A percentile compares a stretch with the other conserved stretches of the same genome.
phyloP scores from a whole-genome alignment of 2,797 vertebrate species.

The Phyllotis vaccarum region DNA sequence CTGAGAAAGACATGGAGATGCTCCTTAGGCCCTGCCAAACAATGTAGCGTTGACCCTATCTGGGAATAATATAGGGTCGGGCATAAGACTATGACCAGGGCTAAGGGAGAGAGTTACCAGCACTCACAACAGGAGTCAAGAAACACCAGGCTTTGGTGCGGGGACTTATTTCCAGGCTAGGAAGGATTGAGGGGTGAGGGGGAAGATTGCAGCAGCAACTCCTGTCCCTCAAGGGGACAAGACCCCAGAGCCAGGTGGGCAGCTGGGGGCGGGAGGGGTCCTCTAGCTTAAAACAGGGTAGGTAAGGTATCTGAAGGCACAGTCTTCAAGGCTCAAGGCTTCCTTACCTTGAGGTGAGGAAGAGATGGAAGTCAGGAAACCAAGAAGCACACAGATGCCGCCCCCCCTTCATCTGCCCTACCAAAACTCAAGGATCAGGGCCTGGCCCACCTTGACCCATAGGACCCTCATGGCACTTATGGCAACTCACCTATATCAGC shows the following conservation, averaged over 20 bases:
- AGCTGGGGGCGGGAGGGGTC: not conserved
- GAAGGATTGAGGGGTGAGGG: not conserved
- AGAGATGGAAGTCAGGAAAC: not conserved
- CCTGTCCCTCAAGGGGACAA: not conserved
- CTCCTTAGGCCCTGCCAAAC: not conserved
- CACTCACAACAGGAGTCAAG: not conserved
- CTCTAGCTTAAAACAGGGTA: not conserved
- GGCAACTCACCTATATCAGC: slow-evolving; percentile 54
- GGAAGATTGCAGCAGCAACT: not conserved
- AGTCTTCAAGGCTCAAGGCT: not conserved
- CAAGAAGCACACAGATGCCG: not conserved
- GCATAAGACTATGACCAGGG: not conserved
- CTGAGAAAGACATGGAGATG: not conserved
- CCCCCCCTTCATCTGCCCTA: not conserved
- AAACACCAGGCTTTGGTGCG: not conserved
- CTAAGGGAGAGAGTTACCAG: not conserved
- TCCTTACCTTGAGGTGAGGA: slow-evolving; percentile 37
- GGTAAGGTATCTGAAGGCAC: not conserved
- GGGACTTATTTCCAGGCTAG: not conserved
- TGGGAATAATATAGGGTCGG: not conserved
- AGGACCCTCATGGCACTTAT: not conserved
- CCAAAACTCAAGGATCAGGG: not conserved
- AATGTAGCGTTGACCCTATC: not conserved
- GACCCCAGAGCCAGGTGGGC: not conserved
- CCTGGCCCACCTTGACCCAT: not conserved